Percentiles rank a stretch among this genome's conserved stretches.
Conservation (phyloP, 2,113 vertebrate species). For the Suncus etruscus region DNA sequence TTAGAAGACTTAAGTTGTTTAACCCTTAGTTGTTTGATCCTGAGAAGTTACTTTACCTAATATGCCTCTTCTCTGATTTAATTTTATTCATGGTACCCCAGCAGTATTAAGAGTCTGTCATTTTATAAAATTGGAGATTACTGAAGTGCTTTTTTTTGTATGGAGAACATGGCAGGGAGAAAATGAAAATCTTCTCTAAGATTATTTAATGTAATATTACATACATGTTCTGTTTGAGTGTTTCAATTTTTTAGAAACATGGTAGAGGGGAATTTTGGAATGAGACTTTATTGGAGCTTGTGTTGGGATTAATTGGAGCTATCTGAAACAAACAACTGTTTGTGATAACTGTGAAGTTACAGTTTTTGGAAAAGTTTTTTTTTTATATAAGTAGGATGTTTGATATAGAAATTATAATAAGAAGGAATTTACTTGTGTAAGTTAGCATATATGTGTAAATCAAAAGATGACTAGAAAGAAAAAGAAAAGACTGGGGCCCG, state of each 20-base stretch:
- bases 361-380: not conserved
- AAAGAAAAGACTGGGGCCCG: not conserved
- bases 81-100: not conserved
- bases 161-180: not conserved
- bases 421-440: not conserved
- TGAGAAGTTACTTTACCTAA: not conserved
- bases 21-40: not conserved
- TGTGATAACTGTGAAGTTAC: not conserved
- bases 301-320: no score
- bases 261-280: not conserved
- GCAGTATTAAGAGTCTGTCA: not conserved
- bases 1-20: no score
- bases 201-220: not conserved
- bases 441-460: not conserved
- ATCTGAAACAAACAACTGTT: not conserved
- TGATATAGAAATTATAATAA: conserved; percentile 18
- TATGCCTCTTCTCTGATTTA: not conserved
- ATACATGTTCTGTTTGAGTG: not conserved
- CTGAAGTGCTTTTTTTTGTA: not conserved
- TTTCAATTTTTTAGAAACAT: not conserved
- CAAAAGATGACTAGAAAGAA: not conserved
- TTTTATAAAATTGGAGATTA: not conserved
- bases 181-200: not conserved
- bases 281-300: not conserved
- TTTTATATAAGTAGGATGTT: conserved; percentile 11